Conservation (phyloP, 2,888 invertebrate genomes). For the Campopleginae sp. region DNA sequence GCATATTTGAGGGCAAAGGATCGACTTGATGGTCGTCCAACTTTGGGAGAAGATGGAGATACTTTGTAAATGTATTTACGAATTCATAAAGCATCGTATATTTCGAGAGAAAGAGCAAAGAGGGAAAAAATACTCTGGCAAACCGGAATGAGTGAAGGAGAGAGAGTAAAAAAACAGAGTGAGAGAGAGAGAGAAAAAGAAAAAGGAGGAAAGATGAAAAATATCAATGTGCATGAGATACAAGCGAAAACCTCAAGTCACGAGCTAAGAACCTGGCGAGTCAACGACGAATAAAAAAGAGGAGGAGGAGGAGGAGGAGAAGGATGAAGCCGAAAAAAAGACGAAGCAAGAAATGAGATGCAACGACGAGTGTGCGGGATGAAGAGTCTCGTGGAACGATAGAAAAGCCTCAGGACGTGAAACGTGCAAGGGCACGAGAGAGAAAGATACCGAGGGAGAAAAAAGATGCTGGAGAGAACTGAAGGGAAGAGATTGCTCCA, state of each 20-base stretch:
- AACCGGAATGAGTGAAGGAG: constrained; percentile 42
- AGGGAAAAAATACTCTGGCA: constrained; percentile 18
- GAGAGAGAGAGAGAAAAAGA: background rate
- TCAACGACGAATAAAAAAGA: constrained; percentile 43
- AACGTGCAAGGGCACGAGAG: constrained; percentile 60
- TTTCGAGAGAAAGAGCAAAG: constrained; percentile 14
- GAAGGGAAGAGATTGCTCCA: constrained; percentile 72
- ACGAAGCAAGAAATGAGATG: constrained; percentile 56
- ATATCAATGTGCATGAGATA: constrained; percentile 53
- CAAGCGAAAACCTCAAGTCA: constrained; percentile 47
- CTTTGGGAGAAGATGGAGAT: background rate
- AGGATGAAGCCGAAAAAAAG: constrained; percentile 47
- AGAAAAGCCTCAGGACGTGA: constrained; percentile 70
- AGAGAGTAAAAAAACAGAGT: background rate
- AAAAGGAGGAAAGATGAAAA: constrained; percentile 42
- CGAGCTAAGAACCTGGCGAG: constrained; percentile 57
- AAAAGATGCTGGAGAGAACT: constrained; percentile 65
- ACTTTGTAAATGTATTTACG: background rate
- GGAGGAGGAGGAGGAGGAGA: constrained; percentile 18
- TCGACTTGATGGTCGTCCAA: background rate
- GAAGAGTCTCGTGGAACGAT: constrained; percentile 72
- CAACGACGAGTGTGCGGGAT: constrained; percentile 64
- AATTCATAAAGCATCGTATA: constrained; percentile 16
- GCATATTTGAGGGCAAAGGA: background rate
- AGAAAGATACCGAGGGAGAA: constrained; percentile 48